Evolutionary conservation across 2,797 vertebrate genomes (phyloP), one percentile per base, ranked within the genome.

Genomic region (Pseudochromis fuscus): DNA sequence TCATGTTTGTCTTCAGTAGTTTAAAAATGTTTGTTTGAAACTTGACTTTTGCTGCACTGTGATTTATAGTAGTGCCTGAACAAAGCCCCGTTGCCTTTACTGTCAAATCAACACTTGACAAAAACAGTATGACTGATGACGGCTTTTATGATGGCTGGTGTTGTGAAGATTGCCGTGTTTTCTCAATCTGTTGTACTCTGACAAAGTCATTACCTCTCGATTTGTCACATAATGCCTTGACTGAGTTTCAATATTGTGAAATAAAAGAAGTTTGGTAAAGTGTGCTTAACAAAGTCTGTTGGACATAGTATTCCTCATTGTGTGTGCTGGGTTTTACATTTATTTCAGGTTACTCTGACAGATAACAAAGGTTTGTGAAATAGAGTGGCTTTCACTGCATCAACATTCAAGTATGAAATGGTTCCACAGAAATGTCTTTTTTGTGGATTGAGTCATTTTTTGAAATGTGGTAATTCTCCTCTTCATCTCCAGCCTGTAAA

Each of bases 101-200:
- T 30, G 42, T 76, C 28, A n/a, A 46, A 62, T 51, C 19, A 27
- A 18, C 61, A 12, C 16, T 40, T 55, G n/a, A 53, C 18, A 4
- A 5, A 40, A 31, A 25, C 16, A 9, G 45, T 30, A 21, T 8
- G 27, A 48, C 42, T 19, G 7, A 37, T 33, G 51, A 45, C 13
- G 21, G 63, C 16, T 83, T 78, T 51, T 21, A 87, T 85, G 82
- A 87, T 66, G 82, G 85, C 77, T 62, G 28, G 40, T 82, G 58
- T 60, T 77, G 61, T 85, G 75, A 77, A 9, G 75, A 44, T 64
- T 85, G 85, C 72, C 18, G 84, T 91, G 85, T 64, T 70, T 1
- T 66, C 42, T 37, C 2, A 37, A 45, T 30, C 25, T 48, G 28
- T 30, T 72, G 16, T 59, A 49, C 45, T 56, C 21, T 67, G 46